Percentiles rank a stretch among this genome's conserved stretches.
These are phyloP conservation scores for Eupithecia exiguata DNA, from an alignment of 2,888 invertebrate genomes.

Conservation along the genomic window DNA sequence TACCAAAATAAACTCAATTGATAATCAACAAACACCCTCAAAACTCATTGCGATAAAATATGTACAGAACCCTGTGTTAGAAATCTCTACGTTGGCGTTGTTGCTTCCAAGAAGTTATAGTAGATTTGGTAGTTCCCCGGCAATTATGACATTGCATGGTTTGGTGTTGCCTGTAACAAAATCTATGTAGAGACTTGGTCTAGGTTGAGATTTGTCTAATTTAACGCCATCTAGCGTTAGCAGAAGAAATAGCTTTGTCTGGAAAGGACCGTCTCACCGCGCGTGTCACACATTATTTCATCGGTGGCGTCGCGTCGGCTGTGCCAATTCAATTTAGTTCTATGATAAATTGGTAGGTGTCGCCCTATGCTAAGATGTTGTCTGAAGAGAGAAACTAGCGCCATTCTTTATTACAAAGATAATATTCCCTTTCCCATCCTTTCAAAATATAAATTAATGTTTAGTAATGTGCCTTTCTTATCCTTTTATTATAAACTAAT, in stretches of 20 bases:
- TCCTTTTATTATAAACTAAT: no score
- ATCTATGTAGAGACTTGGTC: no score
- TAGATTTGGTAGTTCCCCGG: neutral
- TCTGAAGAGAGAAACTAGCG: neutral
- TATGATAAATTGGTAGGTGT: neutral
- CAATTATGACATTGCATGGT: neutral
- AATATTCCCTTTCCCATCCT: no score
- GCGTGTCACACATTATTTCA: no score
- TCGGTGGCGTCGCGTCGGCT: neutral
- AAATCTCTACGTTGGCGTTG: neutral
- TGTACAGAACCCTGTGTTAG: neutral
- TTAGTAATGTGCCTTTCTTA: no score
- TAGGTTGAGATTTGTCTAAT: neutral
- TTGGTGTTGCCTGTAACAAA: neutral
- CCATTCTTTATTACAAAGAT: no score
- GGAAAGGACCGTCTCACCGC: no score
- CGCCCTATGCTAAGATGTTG: neutral
- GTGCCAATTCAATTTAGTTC: neutral
- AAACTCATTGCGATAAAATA: neutral
- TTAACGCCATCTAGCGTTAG: constrained; percentile 1
- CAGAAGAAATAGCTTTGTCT: neutral
- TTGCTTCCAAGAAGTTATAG: neutral
- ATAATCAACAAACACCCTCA: neutral
- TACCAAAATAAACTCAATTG: neutral
- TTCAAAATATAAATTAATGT: no score